Evolutionary conservation across 2,797 vertebrate species (phyloP).

Genomic region (Typhlichthys eigenmanni): DNA sequence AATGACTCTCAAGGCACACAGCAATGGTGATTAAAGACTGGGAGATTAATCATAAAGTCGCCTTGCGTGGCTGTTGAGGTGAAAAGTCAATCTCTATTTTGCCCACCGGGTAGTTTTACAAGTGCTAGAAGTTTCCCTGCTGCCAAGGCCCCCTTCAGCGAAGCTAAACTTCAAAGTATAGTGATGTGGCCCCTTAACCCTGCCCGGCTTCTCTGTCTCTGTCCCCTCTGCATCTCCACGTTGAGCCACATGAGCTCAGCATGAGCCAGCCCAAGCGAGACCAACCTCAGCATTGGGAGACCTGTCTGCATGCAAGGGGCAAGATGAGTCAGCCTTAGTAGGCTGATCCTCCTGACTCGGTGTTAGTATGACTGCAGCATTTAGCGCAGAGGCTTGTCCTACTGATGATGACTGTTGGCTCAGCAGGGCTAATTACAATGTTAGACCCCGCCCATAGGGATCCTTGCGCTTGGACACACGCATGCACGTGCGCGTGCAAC

Average conservation of each 20-base stretch:
- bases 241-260: conserved; percentile 45
- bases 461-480: conserved; percentile 14
- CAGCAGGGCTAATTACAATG: conserved; percentile 52
- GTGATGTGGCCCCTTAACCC: conserved; percentile 10
- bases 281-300: conserved; percentile 42
- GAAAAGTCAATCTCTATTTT: conserved; percentile 16
- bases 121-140: background rate
- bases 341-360: conserved; percentile 47
- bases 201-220: conserved; percentile 7
- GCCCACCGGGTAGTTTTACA: background rate
- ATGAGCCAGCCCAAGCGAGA: conserved; percentile 25
- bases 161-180: conserved; percentile 20
- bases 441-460: conserved; percentile 39
- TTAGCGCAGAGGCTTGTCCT: conserved; percentile 37
- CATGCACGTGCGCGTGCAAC: background rate
- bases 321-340: conserved; percentile 50
- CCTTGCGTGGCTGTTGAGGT: conserved; percentile 10
- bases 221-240: conserved; percentile 25
- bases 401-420: conserved; percentile 48
- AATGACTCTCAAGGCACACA: conserved; percentile 32
- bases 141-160: background rate
- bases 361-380: conserved; percentile 28
- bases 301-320: conserved; percentile 58
- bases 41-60: conserved; percentile 40
- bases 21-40: conserved; percentile 44